Percentiles rank a stretch among this genome's conserved stretches.
phyloP scores from a whole-genome alignment of 2,797 vertebrate species.

The Lepidocolaptes lacrymiger region DNA sequence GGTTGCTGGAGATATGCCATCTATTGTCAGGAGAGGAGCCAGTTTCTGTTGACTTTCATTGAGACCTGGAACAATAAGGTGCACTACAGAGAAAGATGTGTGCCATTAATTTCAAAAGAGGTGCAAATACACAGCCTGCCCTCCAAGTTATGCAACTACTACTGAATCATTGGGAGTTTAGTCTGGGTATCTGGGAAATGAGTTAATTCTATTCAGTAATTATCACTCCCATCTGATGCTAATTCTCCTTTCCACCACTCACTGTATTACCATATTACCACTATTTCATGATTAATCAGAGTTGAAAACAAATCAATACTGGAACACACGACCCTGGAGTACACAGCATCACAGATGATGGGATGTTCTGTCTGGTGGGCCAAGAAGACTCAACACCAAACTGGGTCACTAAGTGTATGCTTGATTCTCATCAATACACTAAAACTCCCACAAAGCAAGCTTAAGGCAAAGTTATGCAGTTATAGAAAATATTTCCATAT shows the following conservation, averaged over 20 bases:
- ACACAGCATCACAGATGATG: neutral
- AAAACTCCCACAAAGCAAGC: neutral
- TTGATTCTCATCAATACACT: neutral
- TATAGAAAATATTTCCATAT: neutral
- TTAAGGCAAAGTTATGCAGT: neutral
- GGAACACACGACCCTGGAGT: neutral
- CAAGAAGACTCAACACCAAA: neutral
- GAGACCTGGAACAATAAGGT: constrained; percentile 78
- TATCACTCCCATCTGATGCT: neutral
- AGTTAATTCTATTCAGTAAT: neutral
- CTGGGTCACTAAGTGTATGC: neutral
- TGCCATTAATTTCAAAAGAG: neutral
- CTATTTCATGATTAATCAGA: neutral
- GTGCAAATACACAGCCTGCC: neutral
- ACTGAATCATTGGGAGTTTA: neutral
- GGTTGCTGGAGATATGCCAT: constrained; percentile 71
- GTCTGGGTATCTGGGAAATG: neutral
- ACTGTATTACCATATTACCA: neutral
- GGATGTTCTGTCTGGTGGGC: neutral
- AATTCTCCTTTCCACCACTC: neutral
- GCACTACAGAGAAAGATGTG: constrained; percentile 68
- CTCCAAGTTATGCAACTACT: neutral
- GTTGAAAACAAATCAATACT: neutral
- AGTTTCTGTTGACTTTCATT: constrained; percentile 76
- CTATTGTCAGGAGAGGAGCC: constrained; percentile 68